These are phyloP conservation scores for Pangasianodon gigas DNA, from an alignment of 2,113 vertebrate genomes.

Conservation along the genomic window DNA sequence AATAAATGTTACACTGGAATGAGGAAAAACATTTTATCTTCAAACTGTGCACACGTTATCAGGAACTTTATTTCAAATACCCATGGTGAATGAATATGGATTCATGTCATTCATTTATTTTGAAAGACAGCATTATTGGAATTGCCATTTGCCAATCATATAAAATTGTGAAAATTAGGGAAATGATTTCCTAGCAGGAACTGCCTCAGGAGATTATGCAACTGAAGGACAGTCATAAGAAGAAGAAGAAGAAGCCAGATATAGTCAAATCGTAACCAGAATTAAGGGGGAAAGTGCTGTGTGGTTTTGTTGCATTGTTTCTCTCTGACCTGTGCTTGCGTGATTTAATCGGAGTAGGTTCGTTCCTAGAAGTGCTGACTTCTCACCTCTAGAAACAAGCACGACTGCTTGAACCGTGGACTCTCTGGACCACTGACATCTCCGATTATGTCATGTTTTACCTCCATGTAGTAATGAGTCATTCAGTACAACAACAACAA, in stretches of 20 bases:
- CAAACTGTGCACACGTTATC: background rate
- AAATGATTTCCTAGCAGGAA: background rate
- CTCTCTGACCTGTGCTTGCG: background rate
- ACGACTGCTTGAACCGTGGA: background rate
- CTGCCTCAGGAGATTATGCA: background rate
- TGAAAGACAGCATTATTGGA: background rate
- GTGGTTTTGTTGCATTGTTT: background rate
- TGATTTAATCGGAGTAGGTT: background rate
- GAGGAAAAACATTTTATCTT: background rate
- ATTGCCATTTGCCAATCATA: background rate
- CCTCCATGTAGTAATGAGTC: background rate
- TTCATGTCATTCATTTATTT: background rate
- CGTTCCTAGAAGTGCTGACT: constrained; percentile 30
- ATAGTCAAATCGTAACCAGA: background rate
- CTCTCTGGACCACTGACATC: background rate
- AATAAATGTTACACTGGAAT: background rate
- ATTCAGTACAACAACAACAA: background rate
- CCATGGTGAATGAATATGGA: background rate
- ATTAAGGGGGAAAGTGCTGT: background rate
- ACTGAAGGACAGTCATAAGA: background rate
- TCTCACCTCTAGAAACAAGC: constrained; percentile 28
- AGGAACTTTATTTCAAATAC: background rate
- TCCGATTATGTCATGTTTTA: background rate
- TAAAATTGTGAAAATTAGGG: background rate
- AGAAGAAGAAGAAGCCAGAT: background rate